A percentile compares a stretch with the other conserved stretches of the same genome.
Evolutionary conservation across 2,797 vertebrate genomes (phyloP).

Genomic region (Psittacula derbiana): DNA sequence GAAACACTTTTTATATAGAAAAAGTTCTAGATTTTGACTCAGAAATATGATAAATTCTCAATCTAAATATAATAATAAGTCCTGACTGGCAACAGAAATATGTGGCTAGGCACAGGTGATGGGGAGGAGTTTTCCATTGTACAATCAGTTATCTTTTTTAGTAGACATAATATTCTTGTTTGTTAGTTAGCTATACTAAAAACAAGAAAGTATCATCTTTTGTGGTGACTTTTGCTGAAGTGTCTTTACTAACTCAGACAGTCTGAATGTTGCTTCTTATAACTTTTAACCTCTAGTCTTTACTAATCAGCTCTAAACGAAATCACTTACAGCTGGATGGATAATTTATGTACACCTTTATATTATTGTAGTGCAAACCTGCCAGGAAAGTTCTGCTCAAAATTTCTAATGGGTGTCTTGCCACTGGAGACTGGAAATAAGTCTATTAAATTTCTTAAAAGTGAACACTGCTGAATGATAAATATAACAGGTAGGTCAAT

Average conservation of each 20-base stretch:
- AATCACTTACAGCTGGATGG: neutral
- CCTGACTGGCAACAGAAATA: neutral
- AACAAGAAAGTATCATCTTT: neutral
- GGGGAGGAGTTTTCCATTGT: neutral
- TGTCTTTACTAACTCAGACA: neutral
- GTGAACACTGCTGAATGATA: neutral
- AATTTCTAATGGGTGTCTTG: neutral
- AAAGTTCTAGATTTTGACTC: neutral
- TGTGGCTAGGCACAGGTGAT: neutral
- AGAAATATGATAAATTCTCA: neutral
- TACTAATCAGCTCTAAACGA: neutral
- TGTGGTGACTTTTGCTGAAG: neutral
- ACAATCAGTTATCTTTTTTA: neutral
- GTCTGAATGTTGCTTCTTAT: neutral
- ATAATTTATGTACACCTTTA: neutral
- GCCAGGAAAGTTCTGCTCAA: neutral
- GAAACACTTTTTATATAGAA: neutral
- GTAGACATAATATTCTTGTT: neutral
- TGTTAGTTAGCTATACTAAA: neutral
- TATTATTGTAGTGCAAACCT: neutral
- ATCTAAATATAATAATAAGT: neutral
- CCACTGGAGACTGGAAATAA: neutral
- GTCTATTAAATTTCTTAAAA: neutral
- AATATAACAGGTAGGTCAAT: neutral
- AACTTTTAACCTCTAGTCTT: neutral